Evolutionary conservation across 2,888 invertebrate species (phyloP).

Genomic region (Chloromyia formosa): DNA sequence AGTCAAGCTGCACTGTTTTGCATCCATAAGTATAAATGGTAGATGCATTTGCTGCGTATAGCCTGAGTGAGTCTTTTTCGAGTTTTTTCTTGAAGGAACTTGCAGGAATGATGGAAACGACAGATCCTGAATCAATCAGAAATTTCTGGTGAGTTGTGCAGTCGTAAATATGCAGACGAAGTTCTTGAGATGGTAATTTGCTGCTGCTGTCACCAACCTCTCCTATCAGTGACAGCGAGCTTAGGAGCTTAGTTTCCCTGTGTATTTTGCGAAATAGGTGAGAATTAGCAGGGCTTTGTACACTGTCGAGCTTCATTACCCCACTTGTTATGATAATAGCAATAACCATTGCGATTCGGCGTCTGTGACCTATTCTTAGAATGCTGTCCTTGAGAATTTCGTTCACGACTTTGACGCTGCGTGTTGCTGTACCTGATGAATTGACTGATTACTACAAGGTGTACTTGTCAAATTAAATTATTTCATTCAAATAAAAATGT

Average conservation of each 20-base stretch:
- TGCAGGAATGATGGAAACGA: not conserved
- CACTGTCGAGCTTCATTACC: too few species aligned
- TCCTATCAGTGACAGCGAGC: not conserved
- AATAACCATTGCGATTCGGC: not conserved
- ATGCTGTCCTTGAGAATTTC: too few species aligned
- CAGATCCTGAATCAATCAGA: slow-evolving; percentile 2
- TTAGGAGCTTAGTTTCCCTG: not conserved
- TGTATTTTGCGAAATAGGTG: too few species aligned
- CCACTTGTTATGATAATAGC: not conserved
- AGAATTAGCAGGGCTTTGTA: too few species aligned
- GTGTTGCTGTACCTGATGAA: too few species aligned
- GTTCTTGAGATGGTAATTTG: not conserved
- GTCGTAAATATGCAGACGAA: slow-evolving; percentile 1
- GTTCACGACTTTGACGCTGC: too few species aligned
- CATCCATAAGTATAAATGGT: too few species aligned
- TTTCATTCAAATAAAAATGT: too few species aligned
- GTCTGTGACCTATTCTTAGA: not conserved
- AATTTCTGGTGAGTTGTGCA: not conserved
- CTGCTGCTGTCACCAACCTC: not conserved
- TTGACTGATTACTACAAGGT: too few species aligned
- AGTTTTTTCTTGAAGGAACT: slow-evolving; percentile 4
- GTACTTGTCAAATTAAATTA: too few species aligned
- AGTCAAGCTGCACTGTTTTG: not conserved
- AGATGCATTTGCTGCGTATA: too few species aligned
- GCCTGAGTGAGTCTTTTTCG: too few species aligned